Percentiles rank a stretch among this genome's conserved stretches.
These are phyloP conservation scores for Schrankia costaestrigalis DNA, from an alignment of 2,888 invertebrate genomes.

Conservation along the genomic window DNA sequence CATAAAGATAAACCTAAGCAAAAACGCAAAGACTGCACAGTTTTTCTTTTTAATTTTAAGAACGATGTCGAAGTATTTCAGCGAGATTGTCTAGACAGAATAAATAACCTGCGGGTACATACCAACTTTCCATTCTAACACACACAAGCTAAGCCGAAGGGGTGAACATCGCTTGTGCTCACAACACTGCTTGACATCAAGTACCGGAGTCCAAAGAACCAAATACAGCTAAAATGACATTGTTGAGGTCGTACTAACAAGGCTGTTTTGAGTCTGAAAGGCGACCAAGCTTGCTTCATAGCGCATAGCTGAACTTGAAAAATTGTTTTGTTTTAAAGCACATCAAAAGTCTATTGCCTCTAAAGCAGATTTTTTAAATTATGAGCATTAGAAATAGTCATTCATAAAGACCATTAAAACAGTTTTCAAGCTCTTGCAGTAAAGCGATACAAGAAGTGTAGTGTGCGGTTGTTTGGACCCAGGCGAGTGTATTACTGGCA, in stretches of 20 bases:
- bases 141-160: constrained; percentile 70
- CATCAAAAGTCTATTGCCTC: too few species aligned
- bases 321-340: too few species aligned
- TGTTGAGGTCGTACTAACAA: constrained; percentile 3
- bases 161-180: constrained; percentile 62
- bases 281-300: constrained; percentile 12
- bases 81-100: constrained; percentile 43
- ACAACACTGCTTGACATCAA: constrained; percentile 59
- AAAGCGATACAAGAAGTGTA: constrained; percentile 18
- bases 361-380: too few species aligned
- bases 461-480: constrained; percentile 63
- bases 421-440: constrained; percentile 2
- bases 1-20: constrained; percentile 19
- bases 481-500: constrained; percentile 44
- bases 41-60: constrained; percentile 24
- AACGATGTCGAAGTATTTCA: constrained; percentile 42
- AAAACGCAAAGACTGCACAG: constrained; percentile 12
- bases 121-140: constrained; percentile 47
- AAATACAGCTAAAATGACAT: constrained; percentile 12
- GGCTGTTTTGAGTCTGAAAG: constrained; percentile 4
- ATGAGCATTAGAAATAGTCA: too few species aligned
- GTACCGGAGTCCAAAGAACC: constrained; percentile 63
- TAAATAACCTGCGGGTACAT: constrained; percentile 40
- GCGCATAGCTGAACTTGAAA: constrained; percentile 9
- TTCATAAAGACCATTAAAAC: too few species aligned